Base-by-base conservation (phyloP, 1,140 invertebrate species). In the Drosophila ogumai region DNA sequence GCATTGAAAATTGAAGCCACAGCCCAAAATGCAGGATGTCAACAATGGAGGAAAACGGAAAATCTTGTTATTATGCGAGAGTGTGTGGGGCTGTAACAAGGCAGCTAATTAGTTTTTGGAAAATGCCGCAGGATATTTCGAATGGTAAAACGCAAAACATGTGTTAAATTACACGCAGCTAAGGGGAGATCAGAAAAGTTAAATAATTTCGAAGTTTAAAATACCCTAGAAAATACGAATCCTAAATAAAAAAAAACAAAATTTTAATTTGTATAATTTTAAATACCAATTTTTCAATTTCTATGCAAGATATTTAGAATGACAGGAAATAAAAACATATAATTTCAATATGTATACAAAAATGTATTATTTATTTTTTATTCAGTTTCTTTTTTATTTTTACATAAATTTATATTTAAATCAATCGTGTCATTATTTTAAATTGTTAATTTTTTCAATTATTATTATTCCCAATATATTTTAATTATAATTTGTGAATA, bases 41-140 rank as follows among this genome's bases (percentile, higher is more conserved):
- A 55, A 55, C 49, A 28, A 49, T 69, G 66, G 32, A 36, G 63
- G 36, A 58, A 50, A 72, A 72, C 36, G 67, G 68, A 72, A 72
- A 50, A 50, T 59, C 67, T 78, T 59, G 76, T 54, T 67, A 36
- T 55, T 69, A 43, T 75, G 13, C 12, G 9, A 47, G 32, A 40
- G 40, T 49, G 43, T n/a, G 43, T 19, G 52, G 22, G 13, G 9
- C 52, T 60, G 73, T 50, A 50, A 64, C 72, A 75, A 64, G 75
- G 68, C 73, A 82, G 80, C 84, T 87, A 87, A 87, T 87, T 87
- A 87, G 84, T 88, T 87, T 87, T 87, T 71, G 84, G 65, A 77
- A 79, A 69, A 67, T 73, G 80, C 84, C 85, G 76, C 76, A 80
- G 84, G 84, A 67, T 73, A 79, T 75, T 76, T 82, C 57, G 36